These are phyloP conservation scores for Rhinichthys klamathensis DNA, from an alignment of 2,113 vertebrate genomes.

Conservation along the genomic window DNA sequence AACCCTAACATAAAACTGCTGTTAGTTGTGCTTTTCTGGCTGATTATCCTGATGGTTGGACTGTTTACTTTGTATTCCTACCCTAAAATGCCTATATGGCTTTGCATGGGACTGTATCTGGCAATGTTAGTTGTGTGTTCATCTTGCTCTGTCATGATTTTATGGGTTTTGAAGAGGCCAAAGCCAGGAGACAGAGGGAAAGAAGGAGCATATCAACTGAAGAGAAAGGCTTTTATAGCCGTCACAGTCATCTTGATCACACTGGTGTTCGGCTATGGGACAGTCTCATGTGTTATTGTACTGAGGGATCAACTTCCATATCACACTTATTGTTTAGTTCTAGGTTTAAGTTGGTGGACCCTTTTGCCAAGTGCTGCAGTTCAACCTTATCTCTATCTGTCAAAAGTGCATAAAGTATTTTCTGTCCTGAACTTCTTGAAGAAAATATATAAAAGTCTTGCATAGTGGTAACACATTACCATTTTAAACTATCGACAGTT, in stretches of 20 bases:
- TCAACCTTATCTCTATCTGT: constrained; percentile 2
- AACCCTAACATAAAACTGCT: not conserved
- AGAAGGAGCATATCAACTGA: not conserved
- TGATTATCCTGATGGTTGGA: not conserved
- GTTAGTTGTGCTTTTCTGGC: not conserved
- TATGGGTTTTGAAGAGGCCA: not conserved
- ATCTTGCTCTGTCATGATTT: not conserved
- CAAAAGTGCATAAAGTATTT: not conserved
- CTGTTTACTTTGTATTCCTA: not conserved
- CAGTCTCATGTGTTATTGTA: not conserved
- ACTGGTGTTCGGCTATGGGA: constrained; percentile 6
- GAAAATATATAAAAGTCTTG: not conserved
- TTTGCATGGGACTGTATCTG: not conserved
- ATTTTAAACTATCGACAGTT: not conserved
- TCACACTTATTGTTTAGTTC: not conserved
- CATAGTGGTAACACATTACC: not conserved
- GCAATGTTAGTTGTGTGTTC: not conserved
- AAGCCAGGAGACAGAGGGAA: not conserved
- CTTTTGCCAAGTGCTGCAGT: not conserved
- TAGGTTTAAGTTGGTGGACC: not conserved
- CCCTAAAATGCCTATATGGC: constrained; percentile 7
- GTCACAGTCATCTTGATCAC: constrained; percentile 28
- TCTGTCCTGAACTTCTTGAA: not conserved
- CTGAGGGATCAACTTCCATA: not conserved
- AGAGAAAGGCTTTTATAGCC: constrained; percentile 28